Evolutionary conservation across 2,888 invertebrate genomes (phyloP).

Genomic region (Hemithea aestivaria): DNA sequence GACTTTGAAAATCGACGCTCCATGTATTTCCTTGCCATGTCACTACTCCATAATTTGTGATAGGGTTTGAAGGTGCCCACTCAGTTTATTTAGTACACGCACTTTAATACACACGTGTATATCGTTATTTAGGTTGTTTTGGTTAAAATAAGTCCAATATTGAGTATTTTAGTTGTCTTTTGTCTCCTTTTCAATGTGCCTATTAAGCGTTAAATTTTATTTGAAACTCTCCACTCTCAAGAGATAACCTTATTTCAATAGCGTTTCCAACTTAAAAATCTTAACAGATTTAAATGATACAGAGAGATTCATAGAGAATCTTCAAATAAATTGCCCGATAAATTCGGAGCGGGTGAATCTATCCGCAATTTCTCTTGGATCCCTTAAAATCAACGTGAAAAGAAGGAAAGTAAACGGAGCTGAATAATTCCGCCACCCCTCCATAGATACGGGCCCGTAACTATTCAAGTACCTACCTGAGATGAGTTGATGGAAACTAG

Average conservation of each 20-base stretch:
- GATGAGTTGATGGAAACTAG: conserved; percentile 30
- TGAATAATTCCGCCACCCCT: conserved; percentile 60
- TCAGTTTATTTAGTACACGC: conserved; percentile 4
- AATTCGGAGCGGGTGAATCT: conserved; percentile 18
- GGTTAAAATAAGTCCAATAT: too few species aligned
- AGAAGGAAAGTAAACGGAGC: conserved; percentile 52
- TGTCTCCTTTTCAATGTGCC: too few species aligned
- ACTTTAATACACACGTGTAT: too few species aligned
- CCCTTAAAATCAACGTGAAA: conserved; percentile 28
- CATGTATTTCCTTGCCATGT: conserved; percentile 78
- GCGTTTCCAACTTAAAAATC: conserved; percentile 26
- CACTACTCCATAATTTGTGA: conserved; percentile 44
- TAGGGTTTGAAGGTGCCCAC: neutral
- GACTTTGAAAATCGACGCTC: conserved; percentile 72
- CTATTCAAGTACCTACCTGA: conserved; percentile 51
- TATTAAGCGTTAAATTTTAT: conserved; percentile 5
- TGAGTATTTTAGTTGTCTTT: too few species aligned
- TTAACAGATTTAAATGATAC: neutral
- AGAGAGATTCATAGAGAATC: neutral
- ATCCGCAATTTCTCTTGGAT: conserved; percentile 20
- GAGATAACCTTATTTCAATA: conserved; percentile 29
- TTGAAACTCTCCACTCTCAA: neutral
- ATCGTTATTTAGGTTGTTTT: too few species aligned
- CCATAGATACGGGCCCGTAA: conserved; percentile 48
- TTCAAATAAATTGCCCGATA: conserved; percentile 18